A percentile compares a stretch with the other conserved stretches of the same genome.
Evolutionary conservation across 2,113 vertebrate species (phyloP).

Genomic region (Mola mola): DNA sequence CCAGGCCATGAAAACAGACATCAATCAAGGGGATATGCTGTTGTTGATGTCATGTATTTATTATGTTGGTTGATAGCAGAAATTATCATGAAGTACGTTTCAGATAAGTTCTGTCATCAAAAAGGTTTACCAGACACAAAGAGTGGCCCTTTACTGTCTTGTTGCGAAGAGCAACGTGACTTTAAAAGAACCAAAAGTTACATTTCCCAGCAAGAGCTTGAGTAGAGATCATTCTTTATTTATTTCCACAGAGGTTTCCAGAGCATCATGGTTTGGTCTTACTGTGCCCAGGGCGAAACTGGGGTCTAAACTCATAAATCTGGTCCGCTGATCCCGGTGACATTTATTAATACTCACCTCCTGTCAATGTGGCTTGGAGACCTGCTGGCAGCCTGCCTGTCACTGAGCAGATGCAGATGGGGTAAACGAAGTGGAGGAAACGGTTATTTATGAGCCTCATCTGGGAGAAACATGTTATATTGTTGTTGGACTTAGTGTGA

Average conservation of each 20-base stretch:
- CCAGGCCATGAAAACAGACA: constrained; percentile 44
- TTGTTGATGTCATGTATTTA: constrained; percentile 42
- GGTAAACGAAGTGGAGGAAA: constrained; percentile 41
- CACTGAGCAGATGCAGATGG: constrained; percentile 31
- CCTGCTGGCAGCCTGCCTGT: constrained; percentile 6
- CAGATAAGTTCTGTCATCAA: too few relatives aligned
- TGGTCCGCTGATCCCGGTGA: constrained; percentile 2
- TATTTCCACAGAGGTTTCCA: constrained; percentile 6
- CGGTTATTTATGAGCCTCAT: constrained; percentile 51
- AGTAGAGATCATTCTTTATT: background rate
- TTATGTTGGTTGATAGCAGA: too few relatives aligned
- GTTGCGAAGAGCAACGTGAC: background rate
- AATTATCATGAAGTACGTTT: too few relatives aligned
- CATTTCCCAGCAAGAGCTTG: background rate
- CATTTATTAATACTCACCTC: constrained; percentile 31
- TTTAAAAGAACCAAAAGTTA: constrained; percentile 17
- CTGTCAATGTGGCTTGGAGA: constrained; percentile 17
- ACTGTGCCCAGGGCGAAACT: background rate
- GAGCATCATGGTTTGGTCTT: background rate
- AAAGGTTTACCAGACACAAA: background rate
- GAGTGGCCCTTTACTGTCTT: constrained; percentile 10
- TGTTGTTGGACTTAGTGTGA: constrained; percentile 38
- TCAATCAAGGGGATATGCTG: constrained; percentile 13
- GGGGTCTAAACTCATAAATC: constrained; percentile 21
- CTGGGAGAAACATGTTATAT: constrained; percentile 47